phyloP scores from a whole-genome alignment of 2,113 vertebrate species.

The Triplophysa rosa region DNA sequence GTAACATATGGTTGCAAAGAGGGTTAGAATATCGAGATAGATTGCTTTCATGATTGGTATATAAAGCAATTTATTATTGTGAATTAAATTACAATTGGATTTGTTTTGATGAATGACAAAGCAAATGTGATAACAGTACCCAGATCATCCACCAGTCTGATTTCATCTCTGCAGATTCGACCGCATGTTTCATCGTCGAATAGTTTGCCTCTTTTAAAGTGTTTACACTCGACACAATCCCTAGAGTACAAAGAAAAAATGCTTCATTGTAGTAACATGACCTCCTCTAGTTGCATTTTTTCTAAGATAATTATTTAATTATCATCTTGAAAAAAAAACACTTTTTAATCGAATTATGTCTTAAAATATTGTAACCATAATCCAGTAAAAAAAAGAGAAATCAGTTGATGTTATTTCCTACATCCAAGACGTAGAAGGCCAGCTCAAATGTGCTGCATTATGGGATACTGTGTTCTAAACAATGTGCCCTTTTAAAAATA shows the following conservation, averaged over 20 bases:
- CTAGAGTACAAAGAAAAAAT: slow-evolving; percentile 65
- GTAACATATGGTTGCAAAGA: not conserved
- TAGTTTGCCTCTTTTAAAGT: slow-evolving; percentile 84
- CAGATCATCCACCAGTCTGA: slow-evolving; percentile 80
- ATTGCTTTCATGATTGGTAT: not conserved
- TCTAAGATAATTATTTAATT: too few species aligned
- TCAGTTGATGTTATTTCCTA: too few species aligned
- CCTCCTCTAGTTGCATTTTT: not conserved
- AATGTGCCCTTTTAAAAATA: too few species aligned
- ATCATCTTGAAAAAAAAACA: too few species aligned
- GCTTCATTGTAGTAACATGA: not conserved
- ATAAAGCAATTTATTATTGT: too few species aligned
- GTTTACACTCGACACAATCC: slow-evolving; percentile 94
- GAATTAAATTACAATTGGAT: not conserved
- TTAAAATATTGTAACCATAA: too few species aligned
- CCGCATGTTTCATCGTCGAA: slow-evolving; percentile 81
- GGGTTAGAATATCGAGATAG: not conserved
- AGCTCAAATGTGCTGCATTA: too few species aligned
- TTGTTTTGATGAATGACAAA: slow-evolving; percentile 50
- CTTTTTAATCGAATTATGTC: too few species aligned
- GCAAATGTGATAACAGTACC: slow-evolving; percentile 63
- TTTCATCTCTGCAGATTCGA: slow-evolving; percentile 89
- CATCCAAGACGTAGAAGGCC: too few species aligned
- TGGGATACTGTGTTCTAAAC: too few species aligned
- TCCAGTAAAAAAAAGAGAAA: too few species aligned